Percentiles rank a stretch among this genome's conserved stretches.
Evolutionary conservation across 2,888 invertebrate genomes (phyloP).

Genomic region (Ectropis crepuscularia): DNA sequence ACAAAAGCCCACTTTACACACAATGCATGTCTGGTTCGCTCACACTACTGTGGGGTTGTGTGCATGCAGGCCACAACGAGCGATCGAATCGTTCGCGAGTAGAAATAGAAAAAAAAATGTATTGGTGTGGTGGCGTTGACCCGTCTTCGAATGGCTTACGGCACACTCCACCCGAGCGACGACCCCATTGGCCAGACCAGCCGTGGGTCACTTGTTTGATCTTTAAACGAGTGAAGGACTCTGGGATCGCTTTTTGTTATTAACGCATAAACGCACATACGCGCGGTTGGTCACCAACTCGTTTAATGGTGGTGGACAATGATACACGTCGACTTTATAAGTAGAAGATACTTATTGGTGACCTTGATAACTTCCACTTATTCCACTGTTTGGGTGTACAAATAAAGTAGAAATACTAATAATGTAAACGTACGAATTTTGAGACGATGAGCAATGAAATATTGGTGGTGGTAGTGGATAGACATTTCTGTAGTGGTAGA

Average conservation of each 20-base stretch:
- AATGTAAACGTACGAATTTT: no score
- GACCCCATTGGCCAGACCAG: conserved; percentile 36
- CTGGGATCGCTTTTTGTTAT: neutral
- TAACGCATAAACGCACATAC: neutral
- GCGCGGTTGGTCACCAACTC: no score
- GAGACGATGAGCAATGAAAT: no score
- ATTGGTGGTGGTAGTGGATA: no score
- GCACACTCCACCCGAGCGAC: conserved; percentile 31
- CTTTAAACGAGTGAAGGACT: conserved; percentile 21
- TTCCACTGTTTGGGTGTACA: no score
- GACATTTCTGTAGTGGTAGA: no score
- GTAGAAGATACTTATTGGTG: no score
- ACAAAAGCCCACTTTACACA: conserved; percentile 13
- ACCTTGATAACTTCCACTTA: no score
- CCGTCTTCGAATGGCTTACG: conserved; percentile 23
- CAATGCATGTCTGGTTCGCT: conserved; percentile 12
- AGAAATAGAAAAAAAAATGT: conserved; percentile 39
- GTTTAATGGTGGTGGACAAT: no score
- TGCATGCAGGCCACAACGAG: conserved; percentile 19
- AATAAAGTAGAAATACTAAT: no score
- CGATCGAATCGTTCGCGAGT: conserved; percentile 25
- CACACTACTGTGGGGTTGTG: conserved; percentile 12
- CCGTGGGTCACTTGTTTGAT: conserved; percentile 37
- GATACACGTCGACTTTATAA: no score
- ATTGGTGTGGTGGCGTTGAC: conserved; percentile 42